These are phyloP conservation scores for Drosophila vallismaia DNA, from an alignment of 2,888 invertebrate species.

Conservation along the genomic window DNA sequence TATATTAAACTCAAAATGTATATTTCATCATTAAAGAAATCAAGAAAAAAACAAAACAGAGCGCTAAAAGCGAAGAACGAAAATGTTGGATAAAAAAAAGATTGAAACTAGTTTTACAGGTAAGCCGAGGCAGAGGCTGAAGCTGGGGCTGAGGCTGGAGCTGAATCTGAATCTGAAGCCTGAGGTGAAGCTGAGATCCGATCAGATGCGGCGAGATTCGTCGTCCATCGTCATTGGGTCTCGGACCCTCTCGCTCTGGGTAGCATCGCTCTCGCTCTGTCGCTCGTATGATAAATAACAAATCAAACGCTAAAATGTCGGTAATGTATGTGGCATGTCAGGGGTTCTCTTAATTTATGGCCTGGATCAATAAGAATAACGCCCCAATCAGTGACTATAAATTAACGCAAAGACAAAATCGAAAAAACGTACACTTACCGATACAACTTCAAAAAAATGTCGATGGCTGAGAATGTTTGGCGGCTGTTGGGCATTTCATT, in stretches of 20 bases:
- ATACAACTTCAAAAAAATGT: constrained; percentile 58
- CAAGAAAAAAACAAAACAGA: constrained; percentile 47
- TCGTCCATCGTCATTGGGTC: constrained; percentile 49
- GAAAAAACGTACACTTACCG: constrained; percentile 26
- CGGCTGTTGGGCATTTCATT: constrained; percentile 42
- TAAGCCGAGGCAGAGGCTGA: constrained; percentile 41
- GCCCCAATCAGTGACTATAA: constrained; percentile 81
- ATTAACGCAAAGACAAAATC: constrained; percentile 79
- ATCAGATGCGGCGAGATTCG: constrained; percentile 56
- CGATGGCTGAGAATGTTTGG: constrained; percentile 69
- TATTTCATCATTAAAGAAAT: constrained; percentile 79
- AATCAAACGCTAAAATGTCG: constrained; percentile 81
- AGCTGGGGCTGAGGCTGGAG: neutral
- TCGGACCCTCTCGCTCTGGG: constrained; percentile 25
- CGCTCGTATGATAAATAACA: constrained; percentile 78
- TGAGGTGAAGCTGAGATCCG: constrained; percentile 39
- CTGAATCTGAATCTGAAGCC: constrained; percentile 19
- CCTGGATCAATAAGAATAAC: constrained; percentile 81
- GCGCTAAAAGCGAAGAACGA: constrained; percentile 59
- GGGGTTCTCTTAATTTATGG: constrained; percentile 77
- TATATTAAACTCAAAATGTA: constrained; percentile 81
- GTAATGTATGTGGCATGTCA: constrained; percentile 80
- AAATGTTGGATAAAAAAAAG: constrained; percentile 27
- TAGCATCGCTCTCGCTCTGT: constrained; percentile 31
- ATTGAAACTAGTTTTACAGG: constrained; percentile 78